Base-by-base conservation (phyloP, 2,113 vertebrate genomes). In the Pantherophis guttatus region DNA sequence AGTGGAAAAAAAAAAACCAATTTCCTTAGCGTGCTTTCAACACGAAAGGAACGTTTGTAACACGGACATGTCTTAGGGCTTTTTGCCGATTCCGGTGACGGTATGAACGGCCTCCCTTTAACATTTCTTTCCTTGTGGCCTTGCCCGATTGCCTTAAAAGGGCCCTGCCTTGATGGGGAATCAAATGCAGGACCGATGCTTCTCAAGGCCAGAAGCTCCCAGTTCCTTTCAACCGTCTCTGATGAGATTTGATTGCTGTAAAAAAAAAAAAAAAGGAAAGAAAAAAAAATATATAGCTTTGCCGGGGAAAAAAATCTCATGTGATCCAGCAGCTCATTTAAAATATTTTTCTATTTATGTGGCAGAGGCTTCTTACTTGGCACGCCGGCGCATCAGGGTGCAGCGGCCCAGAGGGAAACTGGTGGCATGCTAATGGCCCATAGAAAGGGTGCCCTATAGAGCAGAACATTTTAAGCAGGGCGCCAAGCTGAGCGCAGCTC, bases 281-380 rank as follows among this genome's bases (percentile, higher is more conserved):
- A 59, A 59, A 62, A 3, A 26, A 24, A 65, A 59, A 29, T 44
- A 44, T 44, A 65, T 65, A 65, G 15, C 15, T 6, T 6, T 29
- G 29, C 23, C 44, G 0, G 44, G 8, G 44, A 12, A 1, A 21
- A 2, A 1, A 52, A 19, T 12, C 70, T 48, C 29, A 12, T 1
- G 1, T 24, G 44, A 50, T 50, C 1, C 29, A 29, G 44, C 48
- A 65, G 13, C 8, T 90, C 58, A n/a, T 29, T 52, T 53, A 12
- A 23, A 90, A 54, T 24, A 11, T 54, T 75, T 90, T 75, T 75
- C 26, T 75, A 29, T 75, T 19, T 21, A 53, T 70, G 8, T 75
- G 48, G 15, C 89, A 90, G 58, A 8, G 21, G 3, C 48, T 70
- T 52, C 2, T 62, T 19, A 3, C 33, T 54, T 13, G 0, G 0